Percentiles rank a stretch among this genome's conserved stretches.
These are phyloP conservation scores for Drosophila fuyamai DNA, from an alignment of 1,140 invertebrate genomes.

Conservation along the genomic window DNA sequence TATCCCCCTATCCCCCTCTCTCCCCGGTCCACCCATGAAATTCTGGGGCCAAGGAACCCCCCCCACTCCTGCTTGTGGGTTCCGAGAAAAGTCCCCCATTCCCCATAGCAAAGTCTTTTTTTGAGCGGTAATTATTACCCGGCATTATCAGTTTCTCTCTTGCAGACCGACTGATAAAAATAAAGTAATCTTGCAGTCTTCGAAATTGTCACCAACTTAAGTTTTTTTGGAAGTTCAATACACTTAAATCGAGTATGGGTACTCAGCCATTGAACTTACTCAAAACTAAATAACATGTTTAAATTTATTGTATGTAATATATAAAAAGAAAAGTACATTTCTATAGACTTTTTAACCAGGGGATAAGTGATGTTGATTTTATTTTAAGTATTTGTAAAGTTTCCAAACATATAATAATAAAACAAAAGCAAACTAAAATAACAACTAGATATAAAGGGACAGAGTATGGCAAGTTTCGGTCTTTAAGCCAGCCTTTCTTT, in stretches of 20 bases:
- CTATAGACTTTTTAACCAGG: no score
- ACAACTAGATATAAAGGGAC: no score
- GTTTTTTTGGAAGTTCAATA: conserved; percentile 12
- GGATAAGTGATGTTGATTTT: no score
- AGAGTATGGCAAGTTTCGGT: conserved; percentile 8
- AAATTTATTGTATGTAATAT: no score
- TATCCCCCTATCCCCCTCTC: neutral
- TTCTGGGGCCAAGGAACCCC: neutral
- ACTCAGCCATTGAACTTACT: neutral
- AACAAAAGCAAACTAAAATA: neutral
- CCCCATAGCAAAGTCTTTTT: conserved; percentile 15
- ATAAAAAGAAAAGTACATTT: no score
- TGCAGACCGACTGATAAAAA: conserved; percentile 44
- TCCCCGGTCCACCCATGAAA: neutral
- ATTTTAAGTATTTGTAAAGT: no score
- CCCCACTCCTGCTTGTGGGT: neutral
- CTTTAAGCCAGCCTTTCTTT: neutral
- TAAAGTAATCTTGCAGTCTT: conserved; percentile 46
- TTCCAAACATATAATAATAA: no score
- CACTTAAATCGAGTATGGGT: neutral
- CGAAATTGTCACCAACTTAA: conserved; percentile 37
- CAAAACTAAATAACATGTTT: no score
- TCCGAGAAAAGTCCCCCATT: conserved; percentile 19
- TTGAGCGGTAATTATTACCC: conserved; percentile 44
- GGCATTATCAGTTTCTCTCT: conserved; percentile 44